Base-by-base conservation (phyloP, 2,888 invertebrate genomes). In the Hydriomena furcata region DNA sequence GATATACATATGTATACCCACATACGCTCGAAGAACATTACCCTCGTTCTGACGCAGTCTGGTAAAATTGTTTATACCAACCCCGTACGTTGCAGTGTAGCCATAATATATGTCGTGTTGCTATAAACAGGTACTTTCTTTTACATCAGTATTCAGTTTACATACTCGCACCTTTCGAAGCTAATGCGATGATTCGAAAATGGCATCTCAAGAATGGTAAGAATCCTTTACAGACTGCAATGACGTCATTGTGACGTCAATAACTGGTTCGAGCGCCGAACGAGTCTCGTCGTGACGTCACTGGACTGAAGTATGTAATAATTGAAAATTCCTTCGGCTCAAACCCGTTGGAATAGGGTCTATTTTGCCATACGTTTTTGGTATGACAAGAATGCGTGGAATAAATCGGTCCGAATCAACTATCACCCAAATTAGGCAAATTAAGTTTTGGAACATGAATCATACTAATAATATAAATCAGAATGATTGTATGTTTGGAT, bases 161-260 rank as follows among this genome's bases (percentile, higher is more conserved):
- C 52, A 46, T 54, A 35, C 31, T 30, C 13, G 8, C 8, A 8
- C 8, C 20, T 17, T 20, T 20, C 32, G 8, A n/a, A n/a, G n/a
- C n/a, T n/a, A 32, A 21, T 17, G n/a, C 17, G 7, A 50, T 50
- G 41, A 52, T 52, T 51, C 35, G 42, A 47, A 53, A 45, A 46
- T 23, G 42, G 36, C 55, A 52, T 58, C 34, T 54, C 51, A 48
- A 51, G 38, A 48, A 52, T 40, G 47, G 55, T 27, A 25, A 46
- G 51, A 74, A 75, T 71, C 67, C 63, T 60, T 66, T 51, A 68
- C 65, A 70, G 76, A 73, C 63, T 69, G 63, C 63, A 53, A 65
- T 79, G 79, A 78, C 80, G 80, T 79, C 57, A 56, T 7, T 42
- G 60, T 85, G 85, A 85, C 85, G 86, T 84, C 81, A 73, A 63